phyloP scores from a whole-genome alignment of 2,113 vertebrate genomes.

The Corythoichthys haematopterus region DNA sequence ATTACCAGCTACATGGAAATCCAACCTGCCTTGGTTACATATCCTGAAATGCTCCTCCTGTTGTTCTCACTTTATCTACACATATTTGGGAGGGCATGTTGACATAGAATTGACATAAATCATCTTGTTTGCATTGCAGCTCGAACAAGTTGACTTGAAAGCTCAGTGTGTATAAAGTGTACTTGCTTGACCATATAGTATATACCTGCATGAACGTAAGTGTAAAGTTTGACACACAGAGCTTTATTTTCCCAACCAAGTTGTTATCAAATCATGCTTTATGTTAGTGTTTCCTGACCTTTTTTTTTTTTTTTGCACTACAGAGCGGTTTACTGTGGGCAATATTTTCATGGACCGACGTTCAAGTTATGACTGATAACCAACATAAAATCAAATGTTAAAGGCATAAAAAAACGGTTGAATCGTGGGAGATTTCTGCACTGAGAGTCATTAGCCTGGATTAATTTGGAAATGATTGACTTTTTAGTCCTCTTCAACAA shows the following conservation, averaged over 20 bases:
- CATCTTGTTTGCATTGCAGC: slow-evolving; percentile 46
- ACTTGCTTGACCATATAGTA: slow-evolving; percentile 19
- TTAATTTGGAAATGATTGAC: too few relatives aligned
- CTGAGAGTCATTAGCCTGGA: too few relatives aligned
- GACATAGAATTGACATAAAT: slow-evolving; percentile 52
- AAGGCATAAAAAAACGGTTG: too few relatives aligned
- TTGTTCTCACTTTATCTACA: slow-evolving; percentile 33
- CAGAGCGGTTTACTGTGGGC: too few relatives aligned
- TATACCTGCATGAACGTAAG: neutral
- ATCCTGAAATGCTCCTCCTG: slow-evolving; percentile 19
- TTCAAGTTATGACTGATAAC: too few relatives aligned
- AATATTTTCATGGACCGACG: too few relatives aligned
- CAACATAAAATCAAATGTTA: too few relatives aligned
- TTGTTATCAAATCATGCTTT: neutral
- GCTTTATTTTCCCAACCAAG: neutral
- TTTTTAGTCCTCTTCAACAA: too few relatives aligned
- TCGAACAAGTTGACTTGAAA: slow-evolving; percentile 25
- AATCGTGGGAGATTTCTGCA: too few relatives aligned
- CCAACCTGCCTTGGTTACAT: slow-evolving; percentile 10
- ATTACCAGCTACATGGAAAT: slow-evolving; percentile 3
- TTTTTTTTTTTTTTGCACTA: too few relatives aligned
- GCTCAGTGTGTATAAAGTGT: slow-evolving; percentile 24
- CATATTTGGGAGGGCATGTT: slow-evolving; percentile 37
- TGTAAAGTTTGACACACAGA: neutral
- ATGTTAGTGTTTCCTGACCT: neutral